Base-by-base conservation (phyloP, 2,888 invertebrate genomes). In the Polydrusus tereticollis region DNA sequence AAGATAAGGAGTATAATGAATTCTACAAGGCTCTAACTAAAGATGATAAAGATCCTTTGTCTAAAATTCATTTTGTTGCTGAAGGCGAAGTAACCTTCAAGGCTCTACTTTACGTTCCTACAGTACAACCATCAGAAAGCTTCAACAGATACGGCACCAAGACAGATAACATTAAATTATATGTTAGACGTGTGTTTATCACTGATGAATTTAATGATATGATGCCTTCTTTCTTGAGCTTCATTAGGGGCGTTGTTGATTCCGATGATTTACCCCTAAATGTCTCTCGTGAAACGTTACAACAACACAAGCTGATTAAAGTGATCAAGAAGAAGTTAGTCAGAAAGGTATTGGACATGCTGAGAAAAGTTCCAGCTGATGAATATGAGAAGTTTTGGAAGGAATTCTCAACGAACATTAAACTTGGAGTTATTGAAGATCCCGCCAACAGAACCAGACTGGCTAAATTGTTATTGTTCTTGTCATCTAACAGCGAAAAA, bases 31-130 rank as follows among this genome's bases (percentile, higher is more conserved):
- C 94, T 26, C 89, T 99, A 79, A 97, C 98, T 62, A 98, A 97
- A 87, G 97, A 97, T 85, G 86, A 88, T 1, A 90, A 92, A 69
- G 92, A 93, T 62, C 97, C 97, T 8, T 86, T 99, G 57, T 90
- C 94, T 1, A 93, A 93, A 83, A 94, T 94, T 4, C 99, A 99
- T 87, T 99, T 99, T 86, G 91, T 97, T 74, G 99, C 99, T 21
- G 99, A 99, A 87, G 99, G 99, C 75, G 99, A 99, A 88, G 98
- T 99, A 6, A 97, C 98, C 6, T 99, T 99, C 89, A 98, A 98
- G 85, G 95, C 98, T 69, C 90, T 99, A 76, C 88, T 99, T 74
- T 99, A 94, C 87, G 93, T 99, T 75, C 99, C 99, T 50, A 92
- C 92, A 84, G 90, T 91, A 36, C 95, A 97, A 83, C 98, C 98